Base-by-base conservation (phyloP, 2,888 invertebrate genomes). In the Scrobipalpa costella region DNA sequence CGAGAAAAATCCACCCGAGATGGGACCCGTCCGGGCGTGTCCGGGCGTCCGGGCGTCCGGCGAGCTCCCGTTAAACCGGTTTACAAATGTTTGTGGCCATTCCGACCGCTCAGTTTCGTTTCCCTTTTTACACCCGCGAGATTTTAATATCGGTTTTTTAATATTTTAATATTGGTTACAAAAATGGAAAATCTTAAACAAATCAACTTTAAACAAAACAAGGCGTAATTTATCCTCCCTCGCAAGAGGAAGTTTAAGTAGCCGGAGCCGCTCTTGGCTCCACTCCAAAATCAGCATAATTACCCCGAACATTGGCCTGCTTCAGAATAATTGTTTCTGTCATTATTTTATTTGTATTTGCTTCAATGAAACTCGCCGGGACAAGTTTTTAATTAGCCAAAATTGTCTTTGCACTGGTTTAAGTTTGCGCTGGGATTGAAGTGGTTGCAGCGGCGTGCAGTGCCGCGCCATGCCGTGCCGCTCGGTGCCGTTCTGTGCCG, bases 291-390 rank as follows among this genome's bases (percentile, higher is more conserved):
- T 61, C 67, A 58, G 61, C 64, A 66, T 70, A 70, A 70, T 70
- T 70, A 69, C 67, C 66, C 65, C 40, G 61, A 52, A 63, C 67
- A 62, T 57, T 60, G 66, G 62, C 55, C 64, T 59, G 66, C 59
- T 59, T 17, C 64, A 57, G 62, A 66, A 68, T 69, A 68, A 69
- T 69, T 69, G 69, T 69, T 69, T 69, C 68, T 69, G 62, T 60
- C 65, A 63, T 66, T 69, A 67, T 64, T 66, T 61, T 63, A 64
- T 65, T 67, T 66, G 66, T 69, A 65, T 64, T 67, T 65, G 62
- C 62, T 44, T 64, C 38, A 58, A 64, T 55, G 61, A 57, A 64
- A 61, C 49, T 64, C 49, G 57, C 57, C n/a, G 3, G 65, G 64
- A 64, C 67, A 67, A 60, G 60, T 63, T 68, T 64, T 68, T 66